phyloP scores from a whole-genome alignment of 2,888 invertebrate species.

The Julus scanicus region DNA sequence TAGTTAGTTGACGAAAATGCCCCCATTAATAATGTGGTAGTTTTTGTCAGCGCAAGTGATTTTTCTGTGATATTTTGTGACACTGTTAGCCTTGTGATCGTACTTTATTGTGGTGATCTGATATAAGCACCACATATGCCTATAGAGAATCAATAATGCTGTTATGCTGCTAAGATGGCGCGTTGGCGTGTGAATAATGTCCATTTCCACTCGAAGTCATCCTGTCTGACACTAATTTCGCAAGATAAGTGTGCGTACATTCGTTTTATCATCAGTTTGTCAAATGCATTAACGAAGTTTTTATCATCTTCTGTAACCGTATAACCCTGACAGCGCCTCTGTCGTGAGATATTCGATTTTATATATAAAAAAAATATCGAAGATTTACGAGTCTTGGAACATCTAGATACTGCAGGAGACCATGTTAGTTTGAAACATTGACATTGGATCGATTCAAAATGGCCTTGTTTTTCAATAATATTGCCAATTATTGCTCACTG shows the following conservation, averaged over 20 bases:
- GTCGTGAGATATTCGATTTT: not conserved
- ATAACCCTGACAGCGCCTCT: slow-evolving; percentile 4
- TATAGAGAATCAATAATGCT: slow-evolving; percentile 23
- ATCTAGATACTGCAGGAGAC: not conserved
- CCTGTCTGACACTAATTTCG: slow-evolving; percentile 16
- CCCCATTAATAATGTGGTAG: too few relatives aligned
- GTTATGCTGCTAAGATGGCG: slow-evolving; percentile 38
- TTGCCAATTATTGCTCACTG: not conserved
- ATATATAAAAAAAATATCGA: not conserved
- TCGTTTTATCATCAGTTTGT: slow-evolving; percentile 1
- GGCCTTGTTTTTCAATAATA: not conserved
- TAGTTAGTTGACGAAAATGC: too few relatives aligned
- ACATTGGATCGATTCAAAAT: not conserved
- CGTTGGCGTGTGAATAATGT: slow-evolving; percentile 42
- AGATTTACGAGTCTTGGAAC: not conserved
- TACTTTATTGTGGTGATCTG: not conserved
- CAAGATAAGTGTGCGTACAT: slow-evolving; percentile 15
- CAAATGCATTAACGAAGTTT: slow-evolving; percentile 38
- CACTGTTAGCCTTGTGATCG: not conserved
- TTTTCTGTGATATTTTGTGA: slow-evolving; percentile 6
- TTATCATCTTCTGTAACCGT: not conserved
- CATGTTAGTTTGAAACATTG: not conserved
- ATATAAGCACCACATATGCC: slow-evolving; percentile 30
- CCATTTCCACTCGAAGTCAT: slow-evolving; percentile 42
- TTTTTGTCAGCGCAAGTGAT: not conserved